Evolutionary conservation across 2,888 invertebrate genomes (phyloP).

Genomic region (Macrophya annulata): DNA sequence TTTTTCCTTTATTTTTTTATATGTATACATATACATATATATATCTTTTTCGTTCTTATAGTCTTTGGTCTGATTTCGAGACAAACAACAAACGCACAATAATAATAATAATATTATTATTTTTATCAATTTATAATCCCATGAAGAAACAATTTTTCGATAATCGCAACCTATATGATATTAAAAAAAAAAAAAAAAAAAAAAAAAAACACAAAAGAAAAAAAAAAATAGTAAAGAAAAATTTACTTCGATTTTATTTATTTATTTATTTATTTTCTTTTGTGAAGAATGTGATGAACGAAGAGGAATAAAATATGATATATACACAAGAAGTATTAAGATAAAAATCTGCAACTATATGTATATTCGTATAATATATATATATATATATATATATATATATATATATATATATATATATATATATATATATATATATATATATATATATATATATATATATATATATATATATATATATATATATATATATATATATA

Average conservation of each 20-base stretch:
- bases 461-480: no score
- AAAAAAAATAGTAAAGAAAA: not conserved
- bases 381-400: not conserved
- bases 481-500: not conserved
- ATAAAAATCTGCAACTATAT: not conserved
- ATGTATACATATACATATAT: no score
- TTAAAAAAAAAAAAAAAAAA: not conserved
- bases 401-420: no score
- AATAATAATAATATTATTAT: not conserved
- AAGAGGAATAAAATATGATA: not conserved
- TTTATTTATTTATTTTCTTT: no score
- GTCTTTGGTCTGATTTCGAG: constrained; percentile 15
- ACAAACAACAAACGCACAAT: not conserved
- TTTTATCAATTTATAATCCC: constrained; percentile 2
- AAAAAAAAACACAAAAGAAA: not conserved
- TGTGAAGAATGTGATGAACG: not conserved
- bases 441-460: not conserved
- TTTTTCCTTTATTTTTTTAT: no score
- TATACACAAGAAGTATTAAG: not conserved
- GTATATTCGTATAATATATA: no score
- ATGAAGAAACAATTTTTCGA: not conserved
- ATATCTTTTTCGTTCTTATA: not conserved
- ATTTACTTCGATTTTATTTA: not conserved
- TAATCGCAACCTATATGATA: not conserved
- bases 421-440: not conserved